phyloP scores from a whole-genome alignment of 2,113 vertebrate genomes.

The Onychostruthus taczanowskii region DNA sequence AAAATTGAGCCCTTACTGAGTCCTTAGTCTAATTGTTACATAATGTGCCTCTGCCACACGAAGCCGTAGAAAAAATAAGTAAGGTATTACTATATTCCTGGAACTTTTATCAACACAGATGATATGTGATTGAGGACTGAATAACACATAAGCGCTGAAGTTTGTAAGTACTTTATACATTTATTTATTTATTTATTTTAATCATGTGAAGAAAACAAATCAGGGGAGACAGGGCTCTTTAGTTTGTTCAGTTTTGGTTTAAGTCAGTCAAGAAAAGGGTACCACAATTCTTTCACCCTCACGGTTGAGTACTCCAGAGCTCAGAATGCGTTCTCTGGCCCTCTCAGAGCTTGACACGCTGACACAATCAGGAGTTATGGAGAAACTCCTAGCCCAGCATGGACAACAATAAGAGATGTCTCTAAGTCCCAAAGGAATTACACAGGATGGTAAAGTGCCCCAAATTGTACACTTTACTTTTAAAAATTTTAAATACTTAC shows the following conservation, averaged over 20 bases:
- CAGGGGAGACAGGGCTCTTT: neutral
- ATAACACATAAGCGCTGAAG: neutral
- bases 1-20: neutral
- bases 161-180: neutral
- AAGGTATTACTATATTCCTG: neutral
- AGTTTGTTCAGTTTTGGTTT: neutral
- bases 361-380: neutral
- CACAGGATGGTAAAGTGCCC: neutral
- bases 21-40: neutral
- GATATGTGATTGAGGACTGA: neutral
- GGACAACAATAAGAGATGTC: neutral
- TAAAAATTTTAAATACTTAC: neutral
- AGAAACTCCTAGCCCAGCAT: neutral
- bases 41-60: rapidly evolving
- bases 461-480: neutral
- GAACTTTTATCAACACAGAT: neutral
- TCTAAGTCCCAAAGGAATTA: neutral
- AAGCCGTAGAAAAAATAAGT: neutral
- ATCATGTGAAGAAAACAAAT: neutral
- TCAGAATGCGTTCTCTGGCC: neutral
- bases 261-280: neutral
- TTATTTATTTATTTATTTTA: neutral
- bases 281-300: neutral
- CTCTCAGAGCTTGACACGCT: neutral
- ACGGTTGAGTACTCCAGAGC: neutral